Evolutionary conservation across 2,888 invertebrate genomes (phyloP), one percentile per base, ranked within the genome.

Genomic region (Dilophus febrilis): DNA sequence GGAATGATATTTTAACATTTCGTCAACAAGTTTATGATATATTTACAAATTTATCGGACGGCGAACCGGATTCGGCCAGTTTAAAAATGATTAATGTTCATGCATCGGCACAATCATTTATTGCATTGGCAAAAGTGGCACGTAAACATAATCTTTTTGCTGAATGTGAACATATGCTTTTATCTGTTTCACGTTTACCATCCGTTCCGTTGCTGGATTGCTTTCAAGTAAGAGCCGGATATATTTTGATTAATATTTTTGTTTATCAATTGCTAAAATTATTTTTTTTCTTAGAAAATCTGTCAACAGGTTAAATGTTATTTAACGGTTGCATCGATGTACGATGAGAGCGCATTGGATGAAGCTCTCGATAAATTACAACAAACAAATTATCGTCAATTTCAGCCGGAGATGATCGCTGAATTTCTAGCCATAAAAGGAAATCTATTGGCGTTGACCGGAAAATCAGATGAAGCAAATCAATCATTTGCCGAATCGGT

Each of bases 1-100:
- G 97, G 95, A 88, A 88, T 53, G 94, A 97, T 53, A 88, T 97
- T 42, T 94, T 95, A 61, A 87, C 88, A 1, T 97, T 95, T 95
- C 67, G 95, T 1, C 94, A 95, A 53, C 92, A 92, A 61, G 94
- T 95, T 61, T 97, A 94, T 59, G 87, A 91, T 60, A 88, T 85
- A 56, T 88, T 91, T 49, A 82, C 86, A 4, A 77, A 73, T 40
- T 82, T 85, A 54, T 82, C 87, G 60, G 83, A 91, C 53, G 57
- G 59, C 31, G 63, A 61, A 43, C 57, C 58, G 42, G 45, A 46
- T 13, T 68, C 71, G 29, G 68, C 74, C 19, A 35, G 27, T 4
- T 35, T 16, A 4, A 40, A 32, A 13, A 91, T 94, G 85, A 66
- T 95, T 6, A 95, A 95, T 1, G 91, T 94, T 0, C 95, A 95